These are phyloP conservation scores for Cephus sareptanus DNA, from an alignment of 2,888 invertebrate species.

Conservation along the genomic window DNA sequence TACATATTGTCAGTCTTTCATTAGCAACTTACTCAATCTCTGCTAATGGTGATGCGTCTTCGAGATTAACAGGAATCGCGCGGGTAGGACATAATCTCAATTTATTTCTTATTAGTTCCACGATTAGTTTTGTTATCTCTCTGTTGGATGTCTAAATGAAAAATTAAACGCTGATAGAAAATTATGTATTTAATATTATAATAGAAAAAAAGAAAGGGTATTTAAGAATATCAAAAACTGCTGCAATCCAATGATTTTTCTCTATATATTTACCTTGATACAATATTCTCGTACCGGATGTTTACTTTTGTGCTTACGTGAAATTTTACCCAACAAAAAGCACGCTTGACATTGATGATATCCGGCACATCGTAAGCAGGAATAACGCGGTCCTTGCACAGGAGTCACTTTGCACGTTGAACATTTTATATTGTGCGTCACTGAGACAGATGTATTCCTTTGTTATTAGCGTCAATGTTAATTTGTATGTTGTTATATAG, in stretches of 20 bases:
- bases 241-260: neutral
- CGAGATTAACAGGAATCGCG: conserved; percentile 41
- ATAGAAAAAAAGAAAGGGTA: conserved; percentile 2
- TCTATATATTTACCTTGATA: conserved; percentile 59
- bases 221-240: neutral
- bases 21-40: conserved; percentile 40
- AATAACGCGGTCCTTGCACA: conserved; percentile 72
- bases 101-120: conserved; percentile 61
- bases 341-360: conserved; percentile 78
- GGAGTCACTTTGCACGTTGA: conserved; percentile 72
- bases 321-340: conserved; percentile 73
- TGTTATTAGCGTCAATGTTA: neutral
- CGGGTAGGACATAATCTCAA: conserved; percentile 58
- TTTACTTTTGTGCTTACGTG: conserved; percentile 73
- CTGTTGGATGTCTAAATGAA: conserved; percentile 55
- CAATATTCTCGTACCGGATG: conserved; percentile 77
- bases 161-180: neutral
- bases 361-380: conserved; percentile 74
- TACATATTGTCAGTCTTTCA: neutral
- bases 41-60: conserved; percentile 43
- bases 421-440: conserved; percentile 72
- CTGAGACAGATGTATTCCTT: conserved; percentile 51
- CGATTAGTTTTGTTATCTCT: conserved; percentile 58
- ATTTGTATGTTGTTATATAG: neutral
- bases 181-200: conserved; percentile 13